Conservation (phyloP, 2,797 vertebrate genomes). For the Bufotes viridis region DNA sequence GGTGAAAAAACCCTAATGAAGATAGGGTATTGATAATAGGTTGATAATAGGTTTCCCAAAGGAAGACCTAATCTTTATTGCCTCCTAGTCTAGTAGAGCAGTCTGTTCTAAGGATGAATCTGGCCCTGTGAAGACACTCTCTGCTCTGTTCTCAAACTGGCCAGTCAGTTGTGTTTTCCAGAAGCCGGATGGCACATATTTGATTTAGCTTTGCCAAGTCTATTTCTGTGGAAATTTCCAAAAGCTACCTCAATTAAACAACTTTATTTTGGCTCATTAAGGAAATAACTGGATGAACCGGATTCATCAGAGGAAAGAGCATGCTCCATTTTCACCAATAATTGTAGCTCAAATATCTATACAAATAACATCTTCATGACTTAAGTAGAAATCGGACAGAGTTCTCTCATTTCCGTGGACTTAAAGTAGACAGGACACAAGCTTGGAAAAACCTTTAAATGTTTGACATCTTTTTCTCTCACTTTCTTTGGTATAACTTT, state of each 20-base stretch:
- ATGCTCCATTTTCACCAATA: neutral
- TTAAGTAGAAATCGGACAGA: neutral
- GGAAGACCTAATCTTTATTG: neutral
- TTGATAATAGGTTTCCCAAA: neutral
- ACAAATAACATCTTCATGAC: slow-evolving; percentile 23
- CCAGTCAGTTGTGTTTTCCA: slow-evolving; percentile 22
- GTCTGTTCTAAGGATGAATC: neutral
- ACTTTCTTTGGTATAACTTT: neutral
- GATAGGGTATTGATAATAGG: no score
- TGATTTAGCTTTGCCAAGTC: slow-evolving; percentile 41
- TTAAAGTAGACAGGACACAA: neutral
- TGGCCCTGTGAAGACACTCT: slow-evolving; percentile 25
- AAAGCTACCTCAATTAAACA: slow-evolving; percentile 32
- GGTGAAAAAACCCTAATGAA: no score
- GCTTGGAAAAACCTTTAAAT: neutral
- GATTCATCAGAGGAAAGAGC: neutral
- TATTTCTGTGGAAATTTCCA: slow-evolving; percentile 50
- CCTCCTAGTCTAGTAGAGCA: neutral
- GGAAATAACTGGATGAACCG: slow-evolving; percentile 35
- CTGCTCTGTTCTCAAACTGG: slow-evolving; percentile 42
- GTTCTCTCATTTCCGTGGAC: neutral
- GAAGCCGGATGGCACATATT: slow-evolving; percentile 54
- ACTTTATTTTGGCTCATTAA: slow-evolving; percentile 53
- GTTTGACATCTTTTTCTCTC: neutral
- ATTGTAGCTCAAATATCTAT: slow-evolving; percentile 11